phyloP scores from a whole-genome alignment of 2,797 vertebrate species.

The Tapirus indicus region DNA sequence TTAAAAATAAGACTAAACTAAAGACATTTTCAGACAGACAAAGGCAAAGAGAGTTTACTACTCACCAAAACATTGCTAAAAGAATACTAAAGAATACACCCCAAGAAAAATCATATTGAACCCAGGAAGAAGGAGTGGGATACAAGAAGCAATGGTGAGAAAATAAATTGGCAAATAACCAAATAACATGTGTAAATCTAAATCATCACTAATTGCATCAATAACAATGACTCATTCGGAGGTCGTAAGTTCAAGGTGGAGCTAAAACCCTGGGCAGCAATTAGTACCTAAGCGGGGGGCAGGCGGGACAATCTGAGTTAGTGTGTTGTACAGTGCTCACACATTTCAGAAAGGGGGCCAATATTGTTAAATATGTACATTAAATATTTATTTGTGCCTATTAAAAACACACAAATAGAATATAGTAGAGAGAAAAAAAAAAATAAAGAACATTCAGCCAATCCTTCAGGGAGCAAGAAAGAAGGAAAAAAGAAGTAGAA shows the following conservation, averaged over 20 bases:
- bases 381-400: background rate
- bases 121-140: background rate
- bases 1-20: constrained; percentile 26
- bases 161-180: constrained; percentile 43
- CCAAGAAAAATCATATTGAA: background rate
- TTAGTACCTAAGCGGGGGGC: background rate
- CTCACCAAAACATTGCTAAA: constrained; percentile 4
- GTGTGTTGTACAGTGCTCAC: background rate
- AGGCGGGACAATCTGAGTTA: background rate
- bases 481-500: background rate
- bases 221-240: background rate
- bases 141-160: background rate
- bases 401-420: constrained; percentile 26
- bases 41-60: constrained; percentile 15
- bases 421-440: background rate
- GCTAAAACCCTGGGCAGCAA: background rate
- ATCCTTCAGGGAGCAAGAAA: background rate
- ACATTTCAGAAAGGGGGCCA: background rate
- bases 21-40: constrained; percentile 34
- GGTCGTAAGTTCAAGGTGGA: background rate
- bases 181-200: background rate
- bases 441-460: background rate
- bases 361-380: background rate
- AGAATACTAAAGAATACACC: background rate
- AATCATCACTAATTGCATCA: background rate